Evolutionary conservation across 2,797 vertebrate genomes (phyloP), one percentile per base, ranked within the genome.

Genomic region (Takifugu ocellatus): DNA sequence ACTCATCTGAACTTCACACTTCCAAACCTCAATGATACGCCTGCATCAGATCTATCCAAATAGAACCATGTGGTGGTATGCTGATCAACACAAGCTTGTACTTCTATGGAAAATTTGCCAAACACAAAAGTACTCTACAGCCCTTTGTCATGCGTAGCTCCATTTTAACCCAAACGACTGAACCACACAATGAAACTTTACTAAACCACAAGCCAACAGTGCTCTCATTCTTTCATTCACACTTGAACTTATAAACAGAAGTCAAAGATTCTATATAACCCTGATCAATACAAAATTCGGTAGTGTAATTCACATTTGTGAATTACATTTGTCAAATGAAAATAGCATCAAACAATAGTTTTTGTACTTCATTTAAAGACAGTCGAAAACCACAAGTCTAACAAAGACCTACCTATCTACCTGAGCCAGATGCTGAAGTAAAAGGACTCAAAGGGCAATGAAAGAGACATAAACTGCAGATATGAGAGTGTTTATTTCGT

Each of bases 401-500:
- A 21, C 21, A 21, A 21, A 21, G 21, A 21, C 27, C 27, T 29
- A 29, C 27, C 27, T 29, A 29, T 21, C 21, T 21, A 21, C 21
- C 21, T 1, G 36, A 39, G 11, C 36, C 36, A 39, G 36, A 39
- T 3, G 12, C 36, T 12, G 36, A 12, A 10, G 36, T 39, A 39
- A 39, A 39, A 39, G 36, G 2, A 12, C 36, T 39, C 36, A 39
- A 39, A 39, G 36, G 36, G 12, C 12, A 39, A 10, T 14, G 3
- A 39, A 39, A 14, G 11, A 11, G 12, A 12, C 11, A 39, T 39
- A 39, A 39, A 39, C 8, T 14, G 36, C 12, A 3, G 27, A 29
- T 43, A 16, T 52, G 7, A 24, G 33, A 93, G 90, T 12, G 83
- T 49, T 10, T 49, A 89, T 24, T 90, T 92, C 9, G 90, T 88